Percentiles rank a stretch among this genome's conserved stretches.
Conservation (phyloP, 1,140 invertebrate species). For the Lasioglossum albipes region DNA sequence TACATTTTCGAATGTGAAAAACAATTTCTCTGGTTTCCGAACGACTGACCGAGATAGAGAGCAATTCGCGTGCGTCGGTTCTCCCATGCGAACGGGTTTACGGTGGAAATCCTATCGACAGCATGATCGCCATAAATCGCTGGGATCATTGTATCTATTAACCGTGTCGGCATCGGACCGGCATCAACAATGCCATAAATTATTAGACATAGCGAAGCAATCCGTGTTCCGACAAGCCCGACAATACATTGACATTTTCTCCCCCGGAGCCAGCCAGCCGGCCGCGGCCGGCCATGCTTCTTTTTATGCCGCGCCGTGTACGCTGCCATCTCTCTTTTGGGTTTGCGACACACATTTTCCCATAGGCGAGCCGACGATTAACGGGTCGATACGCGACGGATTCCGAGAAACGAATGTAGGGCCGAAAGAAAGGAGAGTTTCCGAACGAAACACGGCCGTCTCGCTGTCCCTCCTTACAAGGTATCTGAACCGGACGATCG, state of each 20-base stretch:
- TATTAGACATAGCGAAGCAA: background rate
- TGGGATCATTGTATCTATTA: too few species aligned
- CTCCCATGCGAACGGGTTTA: too few species aligned
- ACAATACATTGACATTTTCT: slow-evolving; percentile 11
- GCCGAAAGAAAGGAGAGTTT: slow-evolving; percentile 68
- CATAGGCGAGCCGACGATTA: slow-evolving; percentile 25
- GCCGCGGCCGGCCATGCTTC: background rate
- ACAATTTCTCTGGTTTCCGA: too few species aligned
- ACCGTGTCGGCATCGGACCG: too few species aligned
- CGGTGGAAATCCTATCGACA: too few species aligned
- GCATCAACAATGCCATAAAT: too few species aligned
- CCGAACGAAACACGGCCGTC: slow-evolving; percentile 54
- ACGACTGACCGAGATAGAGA: too few species aligned
- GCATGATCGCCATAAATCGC: too few species aligned
- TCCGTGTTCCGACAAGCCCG: background rate
- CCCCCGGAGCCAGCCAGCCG: too few species aligned
- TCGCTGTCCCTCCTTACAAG: slow-evolving; percentile 72
- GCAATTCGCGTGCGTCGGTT: too few species aligned
- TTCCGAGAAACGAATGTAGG: slow-evolving; percentile 46
- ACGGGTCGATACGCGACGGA: slow-evolving; percentile 34
- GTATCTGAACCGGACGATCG: slow-evolving; percentile 60
- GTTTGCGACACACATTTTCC: slow-evolving; percentile 53
- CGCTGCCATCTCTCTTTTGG: background rate
- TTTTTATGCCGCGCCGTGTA: background rate
- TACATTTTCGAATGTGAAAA: too few species aligned